Percentiles rank a stretch among this genome's conserved stretches.
Conservation (phyloP, 2,888 invertebrate species). For the Volucella bombylans region DNA sequence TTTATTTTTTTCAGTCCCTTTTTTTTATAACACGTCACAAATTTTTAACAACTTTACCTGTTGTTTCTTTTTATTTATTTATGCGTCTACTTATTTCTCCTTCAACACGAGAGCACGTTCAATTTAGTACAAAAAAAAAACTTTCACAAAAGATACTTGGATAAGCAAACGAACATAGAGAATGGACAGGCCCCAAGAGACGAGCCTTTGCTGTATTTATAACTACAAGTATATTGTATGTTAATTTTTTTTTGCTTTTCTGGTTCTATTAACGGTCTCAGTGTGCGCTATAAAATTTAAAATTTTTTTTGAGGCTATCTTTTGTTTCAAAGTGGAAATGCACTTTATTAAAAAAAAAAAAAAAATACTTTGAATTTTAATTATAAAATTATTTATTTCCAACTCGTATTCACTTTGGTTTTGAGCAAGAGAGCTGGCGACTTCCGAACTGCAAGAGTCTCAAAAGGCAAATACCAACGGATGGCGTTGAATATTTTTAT, state of each 20-base stretch:
- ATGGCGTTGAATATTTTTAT: constrained; percentile 78
- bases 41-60: constrained; percentile 41
- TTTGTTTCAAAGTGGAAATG: neutral
- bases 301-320: neutral
- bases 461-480: constrained; percentile 79
- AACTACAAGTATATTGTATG: neutral
- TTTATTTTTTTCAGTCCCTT: constrained; percentile 16
- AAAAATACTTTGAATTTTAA: neutral
- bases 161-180: constrained; percentile 22
- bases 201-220: constrained; percentile 50
- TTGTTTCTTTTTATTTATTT: constrained; percentile 32
- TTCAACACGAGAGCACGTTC: neutral
- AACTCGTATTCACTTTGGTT: constrained; percentile 11
- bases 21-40: constrained; percentile 44
- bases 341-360: constrained; percentile 11
- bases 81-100: constrained; percentile 28
- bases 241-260: constrained; percentile 21
- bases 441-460: constrained; percentile 78
- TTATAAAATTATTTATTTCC: constrained; percentile 3
- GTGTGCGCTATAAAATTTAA: neutral
- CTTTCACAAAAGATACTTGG: constrained; percentile 69
- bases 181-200: constrained; percentile 40
- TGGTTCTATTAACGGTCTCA: constrained; percentile 25
- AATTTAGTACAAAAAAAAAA: constrained; percentile 2
- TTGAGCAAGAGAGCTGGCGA: constrained; percentile 11